Conservation (phyloP, 2,888 invertebrate genomes). For the Eilema caniola region DNA sequence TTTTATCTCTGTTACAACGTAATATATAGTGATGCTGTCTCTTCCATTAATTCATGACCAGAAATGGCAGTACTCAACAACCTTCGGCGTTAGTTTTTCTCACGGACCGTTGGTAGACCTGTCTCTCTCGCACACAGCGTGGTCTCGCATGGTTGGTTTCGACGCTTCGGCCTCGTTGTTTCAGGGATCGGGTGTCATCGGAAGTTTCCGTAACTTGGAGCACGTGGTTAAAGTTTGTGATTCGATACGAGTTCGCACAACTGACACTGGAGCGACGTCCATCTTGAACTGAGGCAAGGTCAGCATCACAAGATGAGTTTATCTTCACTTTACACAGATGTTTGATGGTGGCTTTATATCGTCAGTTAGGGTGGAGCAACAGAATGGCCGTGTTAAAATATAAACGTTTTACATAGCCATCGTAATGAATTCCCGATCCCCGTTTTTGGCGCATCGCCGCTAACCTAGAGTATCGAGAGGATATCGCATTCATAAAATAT, state of each 20-base stretch:
- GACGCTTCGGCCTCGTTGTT: neutral
- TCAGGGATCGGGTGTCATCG: constrained; percentile 14
- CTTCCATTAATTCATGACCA: neutral
- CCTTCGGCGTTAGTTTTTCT: neutral
- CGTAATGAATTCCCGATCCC: neutral
- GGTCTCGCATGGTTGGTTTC: neutral
- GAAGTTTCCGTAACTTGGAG: constrained; percentile 17
- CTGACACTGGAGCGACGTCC: constrained; percentile 10
- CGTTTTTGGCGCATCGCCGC: neutral
- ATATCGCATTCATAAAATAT: neutral
- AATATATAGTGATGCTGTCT: constrained; percentile 8
- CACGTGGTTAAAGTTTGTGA: constrained; percentile 38
- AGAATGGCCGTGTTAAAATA: neutral
- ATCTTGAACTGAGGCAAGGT: constrained; percentile 9
- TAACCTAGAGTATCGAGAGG: neutral
- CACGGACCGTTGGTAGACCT: neutral
- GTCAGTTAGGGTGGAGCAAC: neutral
- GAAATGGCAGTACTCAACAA: neutral
- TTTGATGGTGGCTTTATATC: neutral
- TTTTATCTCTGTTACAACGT: neutral
- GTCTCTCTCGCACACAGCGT: constrained; percentile 11
- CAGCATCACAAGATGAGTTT: neutral
- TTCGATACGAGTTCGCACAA: constrained; percentile 36
- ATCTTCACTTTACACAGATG: neutral
- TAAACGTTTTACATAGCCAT: neutral